A percentile compares a stretch with the other conserved stretches of the same genome.
These are phyloP conservation scores for Galagoides demidoff DNA, from an alignment of 2,797 vertebrate genomes.

Conservation along the genomic window DNA sequence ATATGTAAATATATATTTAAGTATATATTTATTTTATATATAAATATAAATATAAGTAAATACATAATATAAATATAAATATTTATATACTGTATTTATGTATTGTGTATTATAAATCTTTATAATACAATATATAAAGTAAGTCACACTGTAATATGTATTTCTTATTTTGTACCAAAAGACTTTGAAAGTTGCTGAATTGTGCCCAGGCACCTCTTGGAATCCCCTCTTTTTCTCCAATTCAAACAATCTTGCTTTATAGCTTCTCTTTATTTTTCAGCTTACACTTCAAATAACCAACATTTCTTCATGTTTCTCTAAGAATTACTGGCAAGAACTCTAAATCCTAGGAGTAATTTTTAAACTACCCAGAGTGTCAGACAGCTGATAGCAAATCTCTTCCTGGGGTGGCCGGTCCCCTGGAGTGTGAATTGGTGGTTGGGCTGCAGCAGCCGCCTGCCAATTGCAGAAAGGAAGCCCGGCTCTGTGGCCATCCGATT, in stretches of 20 bases:
- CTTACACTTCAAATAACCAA: constrained; percentile 15
- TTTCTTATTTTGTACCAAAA: constrained; percentile 37
- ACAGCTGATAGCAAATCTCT: constrained; percentile 61
- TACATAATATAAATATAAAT: too few species aligned
- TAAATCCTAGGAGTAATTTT: constrained; percentile 73
- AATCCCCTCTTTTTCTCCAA: constrained; percentile 22
- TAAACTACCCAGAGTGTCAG: constrained; percentile 70
- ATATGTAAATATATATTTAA: too few species aligned
- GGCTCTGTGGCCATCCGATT: constrained; percentile 47
- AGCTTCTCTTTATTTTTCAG: constrained; percentile 54
- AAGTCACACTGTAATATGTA: background rate
- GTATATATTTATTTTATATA: too few species aligned
- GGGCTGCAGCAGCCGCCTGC: constrained; percentile 35
- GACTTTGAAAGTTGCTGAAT: background rate
- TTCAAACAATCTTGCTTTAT: constrained; percentile 48
- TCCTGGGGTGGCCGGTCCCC: constrained; percentile 27
- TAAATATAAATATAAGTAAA: too few species aligned
- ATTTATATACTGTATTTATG: too few species aligned
- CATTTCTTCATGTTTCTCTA: constrained; percentile 52
- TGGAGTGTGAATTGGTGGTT: constrained; percentile 68
- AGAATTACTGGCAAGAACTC: constrained; percentile 65
- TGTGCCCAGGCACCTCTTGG: constrained; percentile 19
- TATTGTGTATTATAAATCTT: too few species aligned
- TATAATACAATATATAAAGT: background rate
- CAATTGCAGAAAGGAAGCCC: constrained; percentile 48